Evolutionary conservation across 2,113 vertebrate genomes (phyloP).

Genomic region (Anarrhichthys ocellatus): DNA sequence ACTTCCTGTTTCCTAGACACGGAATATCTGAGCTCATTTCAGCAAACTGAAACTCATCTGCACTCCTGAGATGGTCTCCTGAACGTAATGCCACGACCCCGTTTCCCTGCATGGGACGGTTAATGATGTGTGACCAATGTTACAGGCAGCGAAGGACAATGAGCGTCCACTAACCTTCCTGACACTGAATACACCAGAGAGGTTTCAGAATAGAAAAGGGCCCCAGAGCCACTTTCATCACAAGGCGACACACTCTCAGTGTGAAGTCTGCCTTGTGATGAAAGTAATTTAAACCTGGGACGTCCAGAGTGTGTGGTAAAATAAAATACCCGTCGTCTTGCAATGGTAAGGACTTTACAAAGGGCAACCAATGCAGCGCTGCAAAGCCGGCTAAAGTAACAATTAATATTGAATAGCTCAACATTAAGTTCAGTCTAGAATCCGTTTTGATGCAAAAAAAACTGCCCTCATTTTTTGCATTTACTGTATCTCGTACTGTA

Average conservation of each 20-base stretch:
- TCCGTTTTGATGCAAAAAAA: no score
- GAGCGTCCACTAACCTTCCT: slow-evolving; percentile 5
- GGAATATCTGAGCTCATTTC: slow-evolving; percentile 17
- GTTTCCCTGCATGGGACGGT: slow-evolving; percentile 2
- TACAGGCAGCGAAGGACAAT: slow-evolving; percentile 6
- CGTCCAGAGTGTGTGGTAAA: neutral
- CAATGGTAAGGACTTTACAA: no score
- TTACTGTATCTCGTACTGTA: no score
- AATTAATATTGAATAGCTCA: no score
- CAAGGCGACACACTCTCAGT: neutral
- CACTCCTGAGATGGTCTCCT: slow-evolving; percentile 4
- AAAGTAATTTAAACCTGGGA: neutral
- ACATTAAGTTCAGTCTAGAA: no score
- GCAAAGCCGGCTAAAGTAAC: no score
- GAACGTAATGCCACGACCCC: neutral
- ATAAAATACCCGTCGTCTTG: neutral
- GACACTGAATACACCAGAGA: slow-evolving; percentile 32
- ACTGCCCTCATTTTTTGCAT: no score
- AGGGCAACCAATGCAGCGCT: no score
- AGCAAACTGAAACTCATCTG: slow-evolving; percentile 1
- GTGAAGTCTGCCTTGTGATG: neutral
- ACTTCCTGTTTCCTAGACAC: slow-evolving; percentile 5
- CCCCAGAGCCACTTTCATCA: neutral
- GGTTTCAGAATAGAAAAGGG: slow-evolving; percentile 25
- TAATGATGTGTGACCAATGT: slow-evolving; percentile 51